Evolutionary conservation across 2,113 vertebrate species (phyloP).

Genomic region (Ictidomys tridecemlineatus): DNA sequence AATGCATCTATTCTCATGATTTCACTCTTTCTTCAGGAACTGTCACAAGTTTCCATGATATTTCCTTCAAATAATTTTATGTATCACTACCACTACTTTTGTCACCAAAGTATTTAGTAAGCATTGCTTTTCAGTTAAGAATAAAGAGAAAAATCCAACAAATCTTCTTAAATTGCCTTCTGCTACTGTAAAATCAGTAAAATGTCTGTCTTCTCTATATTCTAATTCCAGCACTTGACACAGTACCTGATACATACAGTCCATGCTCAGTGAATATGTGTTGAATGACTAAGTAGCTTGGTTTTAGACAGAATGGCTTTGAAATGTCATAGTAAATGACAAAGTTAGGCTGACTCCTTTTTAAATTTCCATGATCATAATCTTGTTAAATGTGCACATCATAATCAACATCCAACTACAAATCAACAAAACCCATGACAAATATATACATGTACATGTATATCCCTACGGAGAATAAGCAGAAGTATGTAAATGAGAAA

Average conservation of each 20-base stretch:
- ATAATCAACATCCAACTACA: neutral
- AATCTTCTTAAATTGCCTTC: conserved; percentile 36
- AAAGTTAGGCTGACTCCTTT: conserved; percentile 13
- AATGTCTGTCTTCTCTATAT: neutral
- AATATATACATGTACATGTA: neutral
- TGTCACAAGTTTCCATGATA: neutral
- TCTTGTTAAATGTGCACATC: neutral
- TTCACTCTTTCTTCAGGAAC: conserved; percentile 42
- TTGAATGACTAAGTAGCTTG: neutral
- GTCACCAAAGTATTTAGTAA: conserved; percentile 45
- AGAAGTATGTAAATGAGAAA: neutral
- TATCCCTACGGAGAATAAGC: neutral
- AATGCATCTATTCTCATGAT: neutral
- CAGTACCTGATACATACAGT: neutral
- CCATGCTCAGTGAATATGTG: neutral
- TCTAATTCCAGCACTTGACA: neutral
- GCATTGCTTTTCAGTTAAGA: conserved; percentile 22
- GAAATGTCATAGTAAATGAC: conserved; percentile 9
- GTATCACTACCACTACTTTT: neutral
- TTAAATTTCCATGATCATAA: neutral
- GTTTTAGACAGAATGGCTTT: neutral
- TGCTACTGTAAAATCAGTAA: neutral
- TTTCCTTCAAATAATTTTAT: conserved; percentile 26
- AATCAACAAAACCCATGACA: neutral
- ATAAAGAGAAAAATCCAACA: neutral